Base-by-base conservation (phyloP, 2,113 vertebrate species). In the Dicentrarchus labrax region DNA sequence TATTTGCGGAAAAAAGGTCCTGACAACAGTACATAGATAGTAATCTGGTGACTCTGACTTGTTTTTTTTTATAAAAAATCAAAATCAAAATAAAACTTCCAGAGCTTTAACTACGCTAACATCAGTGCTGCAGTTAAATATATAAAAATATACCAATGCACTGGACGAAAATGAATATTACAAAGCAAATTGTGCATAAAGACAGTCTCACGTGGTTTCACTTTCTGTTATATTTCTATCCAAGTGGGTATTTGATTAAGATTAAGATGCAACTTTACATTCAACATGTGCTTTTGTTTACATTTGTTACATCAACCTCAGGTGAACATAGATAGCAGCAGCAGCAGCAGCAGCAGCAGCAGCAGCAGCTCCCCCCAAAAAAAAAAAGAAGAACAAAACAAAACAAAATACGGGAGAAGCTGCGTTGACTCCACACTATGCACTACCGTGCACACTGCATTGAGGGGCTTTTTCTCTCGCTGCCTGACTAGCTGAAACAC, bases 401-500 rank as follows among this genome's bases (percentile, higher is more conserved):
- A 5, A 24, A 12, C 12, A 24, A 24, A 4, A 2, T 13, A 57
- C 1, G 10, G 56, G 22, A 0, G 12, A 6, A 24, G 8, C 22
- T 13, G 11, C 6, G 15, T 8, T 15, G 22, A 2, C 1, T 57
- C 54, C 22, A 21, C 7, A 24, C 1, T 5, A 22, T 24, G 22
- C 54, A 12, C 56, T 22, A 12, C 22, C 56, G 21, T 13, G 5
- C 22, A 57, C 56, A 57, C 56, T 24, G 22, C 56, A 57, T 22
- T 6, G 13, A 30, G 13, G 24, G 6, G 57, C 57, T 59, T 16
- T 11, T 57, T 22, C n/a, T 73, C 43, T 82, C 43, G 43, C 79
- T 56, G 9, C 62, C 67, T 1, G 47, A 53, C 64, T 50, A 86
- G 69, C 86, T 62, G 6, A 47, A 54, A 83, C 70, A 72, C 41